Conservation (phyloP, 2,797 vertebrate species). For the Eulemur mongoz region DNA sequence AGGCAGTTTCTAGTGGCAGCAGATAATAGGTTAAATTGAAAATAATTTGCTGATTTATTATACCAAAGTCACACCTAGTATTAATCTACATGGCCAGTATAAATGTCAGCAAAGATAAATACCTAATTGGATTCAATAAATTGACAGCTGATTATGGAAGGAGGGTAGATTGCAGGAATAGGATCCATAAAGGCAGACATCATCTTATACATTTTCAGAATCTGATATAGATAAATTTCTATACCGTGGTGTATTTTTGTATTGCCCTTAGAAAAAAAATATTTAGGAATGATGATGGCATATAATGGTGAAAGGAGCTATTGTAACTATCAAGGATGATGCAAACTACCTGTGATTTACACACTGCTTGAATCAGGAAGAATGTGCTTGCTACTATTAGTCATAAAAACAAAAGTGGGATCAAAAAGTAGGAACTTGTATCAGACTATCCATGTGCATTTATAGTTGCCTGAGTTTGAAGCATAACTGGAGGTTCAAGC, state of each 20-base stretch:
- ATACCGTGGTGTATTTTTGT: background rate
- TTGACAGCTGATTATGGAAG: slow-evolving; percentile 46
- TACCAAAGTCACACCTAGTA: slow-evolving; percentile 17
- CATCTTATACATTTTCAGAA: background rate
- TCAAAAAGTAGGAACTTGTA: background rate
- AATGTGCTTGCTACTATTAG: background rate
- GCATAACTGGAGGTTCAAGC: background rate
- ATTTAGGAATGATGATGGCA: background rate
- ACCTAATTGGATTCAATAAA: slow-evolving; percentile 60
- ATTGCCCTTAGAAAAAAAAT: background rate
- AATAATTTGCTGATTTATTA: slow-evolving; percentile 60
- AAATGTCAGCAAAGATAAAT: slow-evolving; percentile 55
- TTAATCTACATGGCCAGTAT: slow-evolving; percentile 31
- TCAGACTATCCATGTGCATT: background rate
- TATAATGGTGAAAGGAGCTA: background rate
- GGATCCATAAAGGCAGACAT: background rate
- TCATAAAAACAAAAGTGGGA: background rate
- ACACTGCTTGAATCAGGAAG: background rate
- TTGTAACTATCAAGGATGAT: background rate
- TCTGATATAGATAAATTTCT: background rate
- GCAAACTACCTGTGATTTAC: background rate
- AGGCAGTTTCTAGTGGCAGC: slow-evolving; percentile 11
- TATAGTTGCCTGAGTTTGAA: background rate
- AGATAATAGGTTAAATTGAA: slow-evolving; percentile 40
- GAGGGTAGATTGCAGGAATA: background rate